Percentiles rank a stretch among this genome's conserved stretches.
phyloP scores from a whole-genome alignment of 2,888 invertebrate genomes.

The Seira ritae region DNA sequence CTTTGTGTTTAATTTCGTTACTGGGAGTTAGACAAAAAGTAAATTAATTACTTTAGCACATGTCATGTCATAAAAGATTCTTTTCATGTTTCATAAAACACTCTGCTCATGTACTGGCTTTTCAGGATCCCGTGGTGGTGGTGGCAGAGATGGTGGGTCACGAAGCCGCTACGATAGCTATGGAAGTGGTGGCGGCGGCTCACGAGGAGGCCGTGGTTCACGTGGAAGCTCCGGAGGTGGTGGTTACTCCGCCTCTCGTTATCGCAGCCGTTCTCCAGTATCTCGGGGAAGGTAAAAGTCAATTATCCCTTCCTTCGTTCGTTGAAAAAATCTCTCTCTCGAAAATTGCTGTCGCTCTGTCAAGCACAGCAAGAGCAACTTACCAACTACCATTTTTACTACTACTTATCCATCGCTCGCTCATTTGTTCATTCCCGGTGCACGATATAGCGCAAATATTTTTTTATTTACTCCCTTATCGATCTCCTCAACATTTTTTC shows the following conservation, averaged over 20 bases:
- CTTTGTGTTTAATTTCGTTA: conserved; percentile 26
- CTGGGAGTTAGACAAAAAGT: conserved; percentile 50
- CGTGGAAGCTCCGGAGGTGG: conserved; percentile 75
- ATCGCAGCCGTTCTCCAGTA: conserved; percentile 78
- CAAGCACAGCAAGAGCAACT: conserved; percentile 55
- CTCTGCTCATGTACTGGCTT: conserved; percentile 56
- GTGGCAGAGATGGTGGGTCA: conserved; percentile 77
- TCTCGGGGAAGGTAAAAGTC: conserved; percentile 77
- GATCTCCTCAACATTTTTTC: conserved; percentile 38
- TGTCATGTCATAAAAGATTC: conserved; percentile 22
- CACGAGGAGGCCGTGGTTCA: conserved; percentile 75
- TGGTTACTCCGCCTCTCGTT: conserved; percentile 77
- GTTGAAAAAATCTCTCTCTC: conserved; percentile 44
- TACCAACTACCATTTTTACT: conserved; percentile 43
- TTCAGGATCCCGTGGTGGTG: conserved; percentile 76
- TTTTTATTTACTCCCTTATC: conserved; percentile 44
- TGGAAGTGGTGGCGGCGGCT: conserved; percentile 76
- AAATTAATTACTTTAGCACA: conserved; percentile 12
- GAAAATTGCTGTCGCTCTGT: conserved; percentile 31
- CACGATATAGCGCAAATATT: conserved; percentile 42
- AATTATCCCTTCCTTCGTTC: conserved; percentile 64
- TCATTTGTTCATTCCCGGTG: conserved; percentile 37
- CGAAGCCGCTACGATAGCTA: conserved; percentile 78
- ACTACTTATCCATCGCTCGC: conserved; percentile 57
- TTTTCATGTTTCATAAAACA: conserved; percentile 60